Base-by-base conservation (phyloP, 2,888 invertebrate species). In the Athetis lepigone region DNA sequence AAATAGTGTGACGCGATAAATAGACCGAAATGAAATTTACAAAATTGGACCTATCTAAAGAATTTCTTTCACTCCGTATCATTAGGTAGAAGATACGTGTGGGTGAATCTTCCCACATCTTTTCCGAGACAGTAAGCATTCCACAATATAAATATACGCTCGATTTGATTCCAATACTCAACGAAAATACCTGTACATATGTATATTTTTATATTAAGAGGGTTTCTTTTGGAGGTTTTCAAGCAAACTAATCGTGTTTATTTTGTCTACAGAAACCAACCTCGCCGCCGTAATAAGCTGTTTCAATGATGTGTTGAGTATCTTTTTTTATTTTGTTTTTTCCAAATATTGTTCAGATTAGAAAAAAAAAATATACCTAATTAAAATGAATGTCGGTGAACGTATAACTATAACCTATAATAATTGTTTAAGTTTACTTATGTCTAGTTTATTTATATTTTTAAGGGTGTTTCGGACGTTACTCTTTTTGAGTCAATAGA, bases 231-330 rank as follows among this genome's bases (percentile, higher is more conserved):
- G 13, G 46, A 16, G 43, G 46, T 16, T 51, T 45, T 67, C 47
- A 3, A 50, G 52, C 39, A 56, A 19, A 62, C 19, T 67, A 59
- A 75, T 66, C 58, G 18, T 58, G 60, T 75, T 75, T 66, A 46
- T 68, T 63, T 72, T 69, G 27, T 68, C 83, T 81, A n/a, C 85
- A 87, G 84, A 87, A 87, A 83, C 81, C 86, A 21, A 69, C 74
- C 39, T 51, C 60, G 1, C 75, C 69, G 4, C 77, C 81, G 19
- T 68, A 82, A 51, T 83, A 70, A 81, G 60, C 59, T 33, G 18
- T 57, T 39, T 42, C 42, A 23, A 49, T 43, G 68, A 67, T 77
- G n/a, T 27, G 62, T 61, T 61, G 4, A 18, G 19, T 47, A 19
- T 46, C 18, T 6, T 16, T 29, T n/a, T 25, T 37, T 37, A 4